Conservation (phyloP, 2,797 vertebrate species). For the Microcaecilia unicolor region DNA sequence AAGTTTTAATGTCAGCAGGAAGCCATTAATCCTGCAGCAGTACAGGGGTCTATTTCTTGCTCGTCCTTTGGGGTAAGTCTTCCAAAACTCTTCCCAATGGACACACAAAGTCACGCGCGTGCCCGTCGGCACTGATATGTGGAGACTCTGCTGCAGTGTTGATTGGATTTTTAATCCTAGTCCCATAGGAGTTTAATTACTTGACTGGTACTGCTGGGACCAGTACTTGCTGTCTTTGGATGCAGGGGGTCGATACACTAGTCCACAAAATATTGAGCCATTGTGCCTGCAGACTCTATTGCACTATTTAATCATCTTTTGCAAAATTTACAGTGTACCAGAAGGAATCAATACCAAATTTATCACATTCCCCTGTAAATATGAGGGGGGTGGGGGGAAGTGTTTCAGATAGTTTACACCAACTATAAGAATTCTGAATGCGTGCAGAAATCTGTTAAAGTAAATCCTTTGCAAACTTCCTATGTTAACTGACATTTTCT, state of each 20-base stretch:
- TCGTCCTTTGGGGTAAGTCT: conserved; percentile 26
- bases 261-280: conserved; percentile 54
- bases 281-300: conserved; percentile 45
- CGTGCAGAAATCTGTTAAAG: no score
- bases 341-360: conserved; percentile 57
- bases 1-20: conserved; percentile 12
- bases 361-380: conserved; percentile 53
- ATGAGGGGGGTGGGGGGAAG: conserved; percentile 35
- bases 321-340: conserved; percentile 59
- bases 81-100: conserved; percentile 17
- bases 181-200: conserved; percentile 58
- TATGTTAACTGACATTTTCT: no score
- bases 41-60: conserved; percentile 29
- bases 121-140: conserved; percentile 26
- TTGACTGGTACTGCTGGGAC: conserved; percentile 41
- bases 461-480: no score
- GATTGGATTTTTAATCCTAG: conserved; percentile 54
- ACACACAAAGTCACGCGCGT: conserved; percentile 36
- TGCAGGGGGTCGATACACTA: conserved; percentile 48
- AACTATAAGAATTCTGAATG: no score
- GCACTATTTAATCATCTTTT: conserved; percentile 66
- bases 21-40: conserved; percentile 23
- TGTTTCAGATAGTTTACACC: conserved; percentile 44
- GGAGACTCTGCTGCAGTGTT: conserved; percentile 17
- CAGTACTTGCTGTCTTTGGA: conserved; percentile 40